These are phyloP conservation scores for Pitta sordida DNA, from an alignment of 2,113 vertebrate species.

Conservation along the genomic window DNA sequence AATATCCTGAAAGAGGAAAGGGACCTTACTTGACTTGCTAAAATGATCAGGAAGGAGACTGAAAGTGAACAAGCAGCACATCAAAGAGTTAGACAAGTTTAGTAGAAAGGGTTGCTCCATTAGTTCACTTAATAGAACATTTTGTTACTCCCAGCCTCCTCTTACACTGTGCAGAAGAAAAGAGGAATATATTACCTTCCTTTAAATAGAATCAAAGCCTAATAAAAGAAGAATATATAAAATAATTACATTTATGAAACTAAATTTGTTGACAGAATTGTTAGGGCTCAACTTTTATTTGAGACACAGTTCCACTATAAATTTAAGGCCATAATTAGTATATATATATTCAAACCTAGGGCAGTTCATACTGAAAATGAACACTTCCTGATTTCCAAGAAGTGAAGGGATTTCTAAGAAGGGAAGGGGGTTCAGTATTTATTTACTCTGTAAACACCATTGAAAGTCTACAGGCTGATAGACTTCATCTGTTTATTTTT, in stretches of 20 bases:
- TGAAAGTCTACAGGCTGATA: background rate
- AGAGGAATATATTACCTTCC: background rate
- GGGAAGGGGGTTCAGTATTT: background rate
- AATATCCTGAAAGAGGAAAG: conserved; percentile 29
- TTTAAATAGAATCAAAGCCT: conserved; percentile 22
- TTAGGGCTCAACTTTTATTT: background rate
- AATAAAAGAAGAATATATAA: background rate
- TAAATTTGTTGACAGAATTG: conserved; percentile 32
- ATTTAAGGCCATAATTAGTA: conserved; percentile 9
- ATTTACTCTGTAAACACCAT: background rate
- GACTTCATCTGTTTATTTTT: background rate
- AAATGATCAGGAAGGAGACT: conserved; percentile 53
- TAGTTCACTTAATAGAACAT: conserved; percentile 62
- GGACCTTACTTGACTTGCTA: background rate
- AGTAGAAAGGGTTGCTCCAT: conserved; percentile 54
- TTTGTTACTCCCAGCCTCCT: conserved; percentile 25
- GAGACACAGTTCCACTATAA: background rate
- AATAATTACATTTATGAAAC: conserved; percentile 32
- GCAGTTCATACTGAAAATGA: background rate
- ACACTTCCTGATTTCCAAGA: background rate
- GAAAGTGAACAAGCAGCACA: conserved; percentile 52
- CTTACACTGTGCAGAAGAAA: conserved; percentile 21
- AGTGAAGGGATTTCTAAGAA: too few relatives aligned
- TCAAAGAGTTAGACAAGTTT: conserved; percentile 30
- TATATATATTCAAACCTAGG: background rate